Evolutionary conservation across 64 coral and sea anemone species (phyloP), one percentile per base, ranked within the genome.

Genomic region (Stylophora pistillata): DNA sequence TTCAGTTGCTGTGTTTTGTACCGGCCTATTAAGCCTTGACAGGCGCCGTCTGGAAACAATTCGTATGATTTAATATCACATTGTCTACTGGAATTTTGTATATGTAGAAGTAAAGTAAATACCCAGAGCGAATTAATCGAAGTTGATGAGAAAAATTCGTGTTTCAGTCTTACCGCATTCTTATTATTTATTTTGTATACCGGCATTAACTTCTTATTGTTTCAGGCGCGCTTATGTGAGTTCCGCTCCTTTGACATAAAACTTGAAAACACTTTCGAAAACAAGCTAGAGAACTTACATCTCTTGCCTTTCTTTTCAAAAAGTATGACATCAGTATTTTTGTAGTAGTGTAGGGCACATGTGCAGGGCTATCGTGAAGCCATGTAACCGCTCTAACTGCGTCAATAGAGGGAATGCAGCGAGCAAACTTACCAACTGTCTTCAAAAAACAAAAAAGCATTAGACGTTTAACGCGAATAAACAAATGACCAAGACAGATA

Each of bases 401-500:
- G 28, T 81, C 58, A 81, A 64, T 81, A 81, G 33, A 56, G 18
- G 23, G 77, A 58, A 58, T 79, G 78, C 78, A 37, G 57, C 63
- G 55, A 63, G 58, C 20, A 64, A 81, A 81, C 29, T 17, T 10
- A 15, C 60, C 62, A 33, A 61, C 79, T n/a, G 34, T 83, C 34
- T 41, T 79, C 53, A 68, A 47, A 13, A 5, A n/a, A 62, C 37
- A 66, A 18, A 83, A 83, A 83, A 65, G 10, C 58, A 82, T 82
- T 64, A 65, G 64, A 64, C 27, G 59, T 37, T 82, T 83, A 79
- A 83, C 59, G 20, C 53, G 60, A 53, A 53, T 33, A 83, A 83
- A 83, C 61, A 68, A 53, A 64, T 83, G 61, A 26, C 61, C 41
- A 53, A 34, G 80, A 21, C 32, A 68, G 61, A 32, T 56, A 79